Evolutionary conservation across 2,113 vertebrate species (phyloP).

Genomic region (Hemichromis elongatus): DNA sequence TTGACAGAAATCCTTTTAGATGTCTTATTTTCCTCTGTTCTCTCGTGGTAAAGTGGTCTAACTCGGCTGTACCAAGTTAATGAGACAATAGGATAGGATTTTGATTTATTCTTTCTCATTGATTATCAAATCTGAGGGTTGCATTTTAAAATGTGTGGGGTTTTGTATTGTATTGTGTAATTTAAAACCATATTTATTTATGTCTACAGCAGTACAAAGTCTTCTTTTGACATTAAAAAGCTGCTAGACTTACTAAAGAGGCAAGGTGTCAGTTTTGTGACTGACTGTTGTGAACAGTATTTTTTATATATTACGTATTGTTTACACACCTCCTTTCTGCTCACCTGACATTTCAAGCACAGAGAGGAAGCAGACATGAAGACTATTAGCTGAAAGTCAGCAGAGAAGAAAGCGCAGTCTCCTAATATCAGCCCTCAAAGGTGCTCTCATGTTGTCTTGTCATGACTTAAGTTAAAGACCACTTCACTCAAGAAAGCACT

Average conservation of each 20-base stretch:
- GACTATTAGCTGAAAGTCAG: background rate
- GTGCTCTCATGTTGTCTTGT: background rate
- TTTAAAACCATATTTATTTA: background rate
- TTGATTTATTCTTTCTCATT: background rate
- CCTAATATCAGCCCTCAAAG: background rate
- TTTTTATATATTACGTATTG: background rate
- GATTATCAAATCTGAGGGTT: background rate
- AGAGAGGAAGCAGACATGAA: background rate
- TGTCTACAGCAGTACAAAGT: background rate
- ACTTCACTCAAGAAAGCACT: background rate
- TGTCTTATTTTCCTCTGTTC: no score
- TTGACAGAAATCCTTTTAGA: background rate
- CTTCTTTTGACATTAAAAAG: background rate
- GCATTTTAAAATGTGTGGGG: no score
- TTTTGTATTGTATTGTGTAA: no score
- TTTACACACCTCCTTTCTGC: background rate
- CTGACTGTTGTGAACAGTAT: background rate
- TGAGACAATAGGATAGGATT: background rate
- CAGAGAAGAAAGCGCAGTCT: background rate
- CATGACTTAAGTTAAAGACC: background rate
- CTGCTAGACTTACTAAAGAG: background rate
- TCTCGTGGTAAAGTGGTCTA: background rate
- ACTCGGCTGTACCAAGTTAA: no score
- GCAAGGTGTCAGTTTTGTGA: background rate
- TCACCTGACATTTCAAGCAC: background rate